Conservation (phyloP, 2,888 invertebrate species). For the Cabera pusaria region DNA sequence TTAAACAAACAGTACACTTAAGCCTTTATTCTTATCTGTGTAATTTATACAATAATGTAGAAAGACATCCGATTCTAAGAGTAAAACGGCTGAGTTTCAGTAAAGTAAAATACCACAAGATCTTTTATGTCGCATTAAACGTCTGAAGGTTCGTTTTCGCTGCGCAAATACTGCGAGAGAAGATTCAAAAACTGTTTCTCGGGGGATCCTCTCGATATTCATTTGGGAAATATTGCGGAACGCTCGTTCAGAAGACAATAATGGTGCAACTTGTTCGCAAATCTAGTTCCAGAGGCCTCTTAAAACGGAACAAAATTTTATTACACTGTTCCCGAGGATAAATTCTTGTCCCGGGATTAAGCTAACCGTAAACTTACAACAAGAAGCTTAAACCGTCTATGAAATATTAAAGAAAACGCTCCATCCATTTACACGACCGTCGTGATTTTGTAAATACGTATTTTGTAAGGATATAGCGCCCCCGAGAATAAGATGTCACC, state of each 20-base stretch:
- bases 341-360: conserved; percentile 28
- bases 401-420: conserved; percentile 19
- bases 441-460: conserved; percentile 23
- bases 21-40: conserved; percentile 12
- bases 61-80: conserved; percentile 24
- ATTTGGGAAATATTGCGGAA: conserved; percentile 58
- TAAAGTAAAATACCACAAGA: conserved; percentile 38
- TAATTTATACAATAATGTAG: conserved; percentile 12
- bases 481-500: conserved; percentile 28
- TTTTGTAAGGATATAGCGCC: conserved; percentile 26
- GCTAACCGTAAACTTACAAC: conserved; percentile 23
- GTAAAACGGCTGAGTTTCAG: conserved; percentile 25
- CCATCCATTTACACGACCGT: conserved; percentile 14
- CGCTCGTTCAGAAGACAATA: conserved; percentile 53
- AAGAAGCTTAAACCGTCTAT: conserved; percentile 23
- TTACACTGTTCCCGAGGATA: conserved; percentile 26
- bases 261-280: conserved; percentile 38
- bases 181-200: conserved; percentile 60
- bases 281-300: conserved; percentile 40
- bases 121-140: conserved; percentile 55
- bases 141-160: conserved; percentile 47
- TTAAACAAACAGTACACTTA: too few species aligned
- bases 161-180: conserved; percentile 52
- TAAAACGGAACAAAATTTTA: conserved; percentile 35
- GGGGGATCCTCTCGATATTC: conserved; percentile 56